Percentiles rank a stretch among this genome's conserved stretches.
Evolutionary conservation across 2,888 invertebrate species (phyloP).

Genomic region (Tenthredo amoena): DNA sequence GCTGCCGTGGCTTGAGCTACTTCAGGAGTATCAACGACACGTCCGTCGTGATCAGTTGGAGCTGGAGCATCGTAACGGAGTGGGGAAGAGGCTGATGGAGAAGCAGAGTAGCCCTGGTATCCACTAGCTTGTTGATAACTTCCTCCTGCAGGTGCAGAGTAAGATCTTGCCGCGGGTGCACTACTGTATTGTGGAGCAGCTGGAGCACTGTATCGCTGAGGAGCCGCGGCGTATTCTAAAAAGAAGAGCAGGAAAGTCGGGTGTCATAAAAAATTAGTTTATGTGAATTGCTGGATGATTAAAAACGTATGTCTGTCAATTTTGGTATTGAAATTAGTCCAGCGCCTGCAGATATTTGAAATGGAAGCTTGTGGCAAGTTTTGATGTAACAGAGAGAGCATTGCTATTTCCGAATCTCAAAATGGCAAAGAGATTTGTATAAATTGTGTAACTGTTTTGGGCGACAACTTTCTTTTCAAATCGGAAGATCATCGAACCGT

Average conservation of each 20-base stretch:
- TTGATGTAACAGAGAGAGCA: too few species aligned
- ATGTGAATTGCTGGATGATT: neutral
- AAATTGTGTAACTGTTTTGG: neutral
- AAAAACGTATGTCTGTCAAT: neutral
- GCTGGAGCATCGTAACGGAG: constrained; percentile 46
- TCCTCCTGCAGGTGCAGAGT: constrained; percentile 14
- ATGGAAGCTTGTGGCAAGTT: too few species aligned
- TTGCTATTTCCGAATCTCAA: neutral
- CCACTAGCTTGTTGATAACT: constrained; percentile 9
- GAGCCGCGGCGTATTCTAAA: constrained; percentile 62
- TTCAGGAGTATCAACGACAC: constrained; percentile 54
- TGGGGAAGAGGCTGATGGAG: constrained; percentile 9
- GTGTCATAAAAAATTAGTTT: neutral
- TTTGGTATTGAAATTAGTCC: too few species aligned
- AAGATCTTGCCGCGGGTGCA: constrained; percentile 51
- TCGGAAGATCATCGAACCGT: neutral
- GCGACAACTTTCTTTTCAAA: neutral
- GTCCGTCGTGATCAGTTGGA: constrained; percentile 55
- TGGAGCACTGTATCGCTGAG: constrained; percentile 60
- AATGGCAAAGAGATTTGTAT: neutral
- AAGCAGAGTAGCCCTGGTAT: constrained; percentile 26
- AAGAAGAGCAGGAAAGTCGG: constrained; percentile 39
- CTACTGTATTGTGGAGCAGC: constrained; percentile 57
- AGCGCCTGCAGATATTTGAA: too few species aligned
- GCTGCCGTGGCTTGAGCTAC: constrained; percentile 53